Conservation (phyloP, 2,113 vertebrate genomes). For the Phalacrocorax carbo region DNA sequence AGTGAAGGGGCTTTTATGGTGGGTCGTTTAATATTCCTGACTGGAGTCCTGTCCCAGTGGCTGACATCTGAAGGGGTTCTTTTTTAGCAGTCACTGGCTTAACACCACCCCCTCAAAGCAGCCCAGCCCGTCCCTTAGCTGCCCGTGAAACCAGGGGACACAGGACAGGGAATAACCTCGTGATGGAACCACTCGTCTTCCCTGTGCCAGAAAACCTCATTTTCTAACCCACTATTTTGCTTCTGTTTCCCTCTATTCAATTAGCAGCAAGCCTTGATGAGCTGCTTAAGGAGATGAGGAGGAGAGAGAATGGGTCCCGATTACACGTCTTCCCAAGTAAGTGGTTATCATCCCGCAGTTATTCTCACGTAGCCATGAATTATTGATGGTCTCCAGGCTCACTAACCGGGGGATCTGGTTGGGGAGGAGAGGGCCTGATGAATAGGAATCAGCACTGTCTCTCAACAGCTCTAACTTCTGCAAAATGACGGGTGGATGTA, state of each 20-base stretch:
- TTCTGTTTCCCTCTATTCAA: not conserved
- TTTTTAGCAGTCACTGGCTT: not conserved
- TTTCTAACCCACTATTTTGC: not conserved
- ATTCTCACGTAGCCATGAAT: constrained; percentile 81
- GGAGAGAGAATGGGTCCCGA: constrained; percentile 66
- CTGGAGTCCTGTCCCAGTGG: not conserved
- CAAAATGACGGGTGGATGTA: constrained; percentile 12
- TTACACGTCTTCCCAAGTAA: constrained; percentile 74
- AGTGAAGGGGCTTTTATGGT: not conserved
- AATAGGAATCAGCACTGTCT: constrained; percentile 76
- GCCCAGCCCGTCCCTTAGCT: not conserved
- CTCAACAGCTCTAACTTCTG: constrained; percentile 77
- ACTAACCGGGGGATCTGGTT: constrained; percentile 78
- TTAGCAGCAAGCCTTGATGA: not conserved
- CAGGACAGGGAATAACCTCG: not conserved
- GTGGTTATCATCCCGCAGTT: constrained; percentile 71
- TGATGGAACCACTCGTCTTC: not conserved
- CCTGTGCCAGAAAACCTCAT: not conserved
- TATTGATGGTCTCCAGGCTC: constrained; percentile 86
- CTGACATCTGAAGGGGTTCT: not conserved
- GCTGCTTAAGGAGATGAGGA: not conserved
- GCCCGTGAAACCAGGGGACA: not conserved
- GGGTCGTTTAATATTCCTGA: not conserved
- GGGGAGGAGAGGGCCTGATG: constrained; percentile 52
- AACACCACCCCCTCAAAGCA: not conserved